Evolutionary conservation across 2,113 vertebrate genomes (phyloP).

Genomic region (Lophotis ruficrista): DNA sequence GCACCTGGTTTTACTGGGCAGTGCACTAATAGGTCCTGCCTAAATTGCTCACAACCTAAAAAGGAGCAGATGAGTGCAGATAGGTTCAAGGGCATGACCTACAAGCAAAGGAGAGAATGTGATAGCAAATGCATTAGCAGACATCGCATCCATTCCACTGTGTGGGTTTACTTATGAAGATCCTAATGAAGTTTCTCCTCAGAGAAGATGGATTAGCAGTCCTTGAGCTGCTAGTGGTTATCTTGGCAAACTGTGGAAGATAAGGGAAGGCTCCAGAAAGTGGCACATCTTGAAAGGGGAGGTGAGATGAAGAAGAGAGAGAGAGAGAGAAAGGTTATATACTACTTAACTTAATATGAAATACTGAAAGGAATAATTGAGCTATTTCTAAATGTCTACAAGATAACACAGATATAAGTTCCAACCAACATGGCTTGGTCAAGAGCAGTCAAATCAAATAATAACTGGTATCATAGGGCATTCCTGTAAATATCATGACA

Average conservation of each 20-base stretch:
- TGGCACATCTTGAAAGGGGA: neutral
- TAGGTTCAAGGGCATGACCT: neutral
- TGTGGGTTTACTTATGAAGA: neutral
- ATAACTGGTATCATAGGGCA: neutral
- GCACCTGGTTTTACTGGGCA: neutral
- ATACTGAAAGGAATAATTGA: neutral
- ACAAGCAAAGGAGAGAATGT: neutral
- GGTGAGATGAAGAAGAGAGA: neutral
- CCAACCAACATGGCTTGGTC: neutral
- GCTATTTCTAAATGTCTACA: neutral
- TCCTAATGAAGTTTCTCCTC: neutral
- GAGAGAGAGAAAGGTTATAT: neutral
- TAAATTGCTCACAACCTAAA: neutral
- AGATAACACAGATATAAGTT: neutral
- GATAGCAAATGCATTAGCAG: neutral
- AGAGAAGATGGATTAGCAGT: neutral
- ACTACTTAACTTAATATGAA: neutral
- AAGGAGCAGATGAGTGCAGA: neutral
- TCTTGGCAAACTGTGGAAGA: neutral
- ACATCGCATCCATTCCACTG: neutral
- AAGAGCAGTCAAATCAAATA: neutral
- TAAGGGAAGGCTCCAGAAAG: neutral
- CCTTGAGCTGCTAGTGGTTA: neutral
- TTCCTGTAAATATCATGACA: neutral
- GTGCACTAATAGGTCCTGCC: neutral